Evolutionary conservation across 1,140 invertebrate genomes (phyloP), one percentile per base, ranked within the genome.

Genomic region (Bactericera cockerelli): DNA sequence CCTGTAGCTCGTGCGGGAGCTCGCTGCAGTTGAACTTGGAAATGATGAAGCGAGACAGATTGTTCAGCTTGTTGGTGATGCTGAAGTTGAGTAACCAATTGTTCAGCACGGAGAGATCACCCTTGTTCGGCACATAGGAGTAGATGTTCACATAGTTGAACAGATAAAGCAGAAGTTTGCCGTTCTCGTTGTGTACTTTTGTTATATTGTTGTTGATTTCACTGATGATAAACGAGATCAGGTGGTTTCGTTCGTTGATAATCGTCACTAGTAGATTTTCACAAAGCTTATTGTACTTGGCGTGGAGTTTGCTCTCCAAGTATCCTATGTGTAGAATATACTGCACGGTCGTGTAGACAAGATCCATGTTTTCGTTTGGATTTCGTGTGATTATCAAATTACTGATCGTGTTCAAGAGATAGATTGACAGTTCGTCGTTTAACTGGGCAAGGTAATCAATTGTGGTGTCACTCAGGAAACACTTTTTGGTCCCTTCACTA

Each of bases 101-200:
- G 6, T 78, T 76, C 19, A 89, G 66, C n/a, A 83, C 73, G 36
- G 73, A 69, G 22, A 89, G 72, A 71, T 89, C 87, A 36, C 77
- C 73, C 56, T 83, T 79, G 21, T 68, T 74, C 1, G 84, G 81
- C 36, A 76, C 71, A 87, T 87, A 90, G 26, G 76, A 73, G 28
- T 79, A 71, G 39, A 89, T 74, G 6, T 83, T 83, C 36, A 91
- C 67, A 42, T 85, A 83, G 65, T 81, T 82, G 57, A 87, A 87
- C 24, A 91, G 71, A 72, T 87, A 88, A 1, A 86, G 68, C 57
- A 79, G 76, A 56, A 82, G 68, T n/a, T 49, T 49, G 3, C 42
- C 42, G 22, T 49, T 49, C 4, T 49, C 42, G 19, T 49, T 49
- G 22, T 49, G n/a, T 36, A 61, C n/a, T 49, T 19, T 16, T 19